Evolutionary conservation across 35 echinoderm and acorn worm genomes (phyloP).

Genomic region (Ptychodera flava): DNA sequence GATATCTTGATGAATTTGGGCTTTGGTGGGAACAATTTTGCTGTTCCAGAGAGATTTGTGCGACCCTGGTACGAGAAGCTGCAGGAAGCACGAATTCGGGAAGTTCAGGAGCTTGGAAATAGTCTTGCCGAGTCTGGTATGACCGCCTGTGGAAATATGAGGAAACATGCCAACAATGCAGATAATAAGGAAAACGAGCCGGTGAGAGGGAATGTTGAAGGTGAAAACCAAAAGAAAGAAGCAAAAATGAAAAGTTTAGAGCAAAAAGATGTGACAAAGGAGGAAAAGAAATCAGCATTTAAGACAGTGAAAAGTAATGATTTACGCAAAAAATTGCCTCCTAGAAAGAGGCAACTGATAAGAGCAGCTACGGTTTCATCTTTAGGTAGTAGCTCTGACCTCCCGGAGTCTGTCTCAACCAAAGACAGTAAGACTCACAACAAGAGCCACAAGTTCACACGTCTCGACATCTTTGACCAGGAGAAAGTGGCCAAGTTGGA

Average conservation of each 20-base stretch:
- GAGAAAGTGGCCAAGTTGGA: constrained; percentile 10
- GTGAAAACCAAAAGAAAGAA: not conserved
- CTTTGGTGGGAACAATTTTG: constrained; percentile 68
- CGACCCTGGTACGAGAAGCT: constrained; percentile 15
- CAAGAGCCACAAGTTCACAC: constrained; percentile 26
- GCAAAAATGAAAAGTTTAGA: not conserved
- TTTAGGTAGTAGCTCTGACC: not conserved
- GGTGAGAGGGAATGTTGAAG: not conserved
- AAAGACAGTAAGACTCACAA: not conserved
- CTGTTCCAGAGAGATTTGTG: constrained; percentile 78
- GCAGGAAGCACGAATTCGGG: not conserved
- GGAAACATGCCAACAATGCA: not conserved
- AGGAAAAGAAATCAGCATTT: not conserved
- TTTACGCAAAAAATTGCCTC: not conserved
- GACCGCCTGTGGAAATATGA: not conserved
- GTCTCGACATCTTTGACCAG: constrained; percentile 11
- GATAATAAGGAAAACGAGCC: not conserved
- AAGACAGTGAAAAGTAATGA: not conserved
- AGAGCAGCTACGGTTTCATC: not conserved
- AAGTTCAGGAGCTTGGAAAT: not conserved
- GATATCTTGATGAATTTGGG: constrained; percentile 76
- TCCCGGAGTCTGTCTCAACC: not conserved
- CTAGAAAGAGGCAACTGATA: not conserved
- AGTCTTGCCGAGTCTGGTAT: not conserved
- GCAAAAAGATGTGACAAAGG: not conserved